A percentile compares a stretch with the other conserved stretches of the same genome.
phyloP scores from a whole-genome alignment of 2,113 vertebrate species.

The Scopus umbretta region DNA sequence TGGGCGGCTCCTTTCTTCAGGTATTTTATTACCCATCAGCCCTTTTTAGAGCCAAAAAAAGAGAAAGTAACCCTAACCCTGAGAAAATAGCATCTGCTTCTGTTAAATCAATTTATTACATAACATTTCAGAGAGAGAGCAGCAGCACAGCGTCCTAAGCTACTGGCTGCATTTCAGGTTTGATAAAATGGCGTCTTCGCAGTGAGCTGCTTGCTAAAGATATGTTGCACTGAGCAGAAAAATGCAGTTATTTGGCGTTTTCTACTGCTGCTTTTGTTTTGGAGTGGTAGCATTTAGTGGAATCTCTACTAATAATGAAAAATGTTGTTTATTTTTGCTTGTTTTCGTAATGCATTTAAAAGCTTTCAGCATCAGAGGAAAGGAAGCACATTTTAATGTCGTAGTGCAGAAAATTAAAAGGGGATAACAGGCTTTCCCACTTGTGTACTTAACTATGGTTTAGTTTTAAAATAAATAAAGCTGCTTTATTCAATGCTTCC shows the following conservation, averaged over 20 bases:
- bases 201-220: slow-evolving; percentile 75
- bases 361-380: slow-evolving; percentile 10
- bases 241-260: slow-evolving; percentile 13
- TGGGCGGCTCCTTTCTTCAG: slow-evolving; percentile 75
- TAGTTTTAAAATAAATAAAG: slow-evolving; percentile 10
- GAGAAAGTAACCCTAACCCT: slow-evolving; percentile 25
- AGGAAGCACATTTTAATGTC: neutral
- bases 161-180: slow-evolving; percentile 82
- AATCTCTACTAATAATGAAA: neutral
- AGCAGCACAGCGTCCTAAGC: slow-evolving; percentile 65
- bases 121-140: slow-evolving; percentile 66
- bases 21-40: slow-evolving; percentile 78
- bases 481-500: slow-evolving; percentile 11
- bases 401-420: neutral
- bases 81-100: slow-evolving; percentile 56
- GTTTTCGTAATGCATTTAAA: slow-evolving; percentile 14
- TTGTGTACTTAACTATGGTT: neutral
- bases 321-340: slow-evolving; percentile 7
- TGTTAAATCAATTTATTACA: slow-evolving; percentile 71
- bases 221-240: slow-evolving; percentile 45
- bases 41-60: slow-evolving; percentile 45
- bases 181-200: slow-evolving; percentile 91
- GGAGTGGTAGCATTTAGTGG: slow-evolving; percentile 11
- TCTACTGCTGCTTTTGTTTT: slow-evolving; percentile 4
- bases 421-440: neutral